phyloP scores from a whole-genome alignment of 64 coral and sea anemone species.

The Trachythela sp. region DNA sequence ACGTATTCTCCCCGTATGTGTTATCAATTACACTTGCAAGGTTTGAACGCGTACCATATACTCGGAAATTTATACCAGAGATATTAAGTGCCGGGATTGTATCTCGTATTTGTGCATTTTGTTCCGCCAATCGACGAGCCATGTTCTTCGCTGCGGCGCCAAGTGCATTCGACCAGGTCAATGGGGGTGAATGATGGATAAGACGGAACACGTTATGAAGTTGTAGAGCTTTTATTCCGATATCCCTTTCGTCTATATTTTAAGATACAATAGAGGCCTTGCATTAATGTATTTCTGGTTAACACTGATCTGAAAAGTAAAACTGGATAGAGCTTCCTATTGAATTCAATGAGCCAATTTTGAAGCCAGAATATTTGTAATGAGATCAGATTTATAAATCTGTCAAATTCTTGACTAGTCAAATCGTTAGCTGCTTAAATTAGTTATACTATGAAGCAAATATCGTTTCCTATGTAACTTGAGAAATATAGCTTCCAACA shows the following conservation, averaged over 20 bases:
- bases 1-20: not conserved
- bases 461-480: too few species aligned
- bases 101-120: constrained; percentile 20
- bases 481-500: too few species aligned
- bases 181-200: constrained; percentile 17
- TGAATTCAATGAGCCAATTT: too few species aligned
- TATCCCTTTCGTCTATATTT: not conserved
- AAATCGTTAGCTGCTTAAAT: too few species aligned
- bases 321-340: too few species aligned
- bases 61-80: not conserved
- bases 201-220: constrained; percentile 26
- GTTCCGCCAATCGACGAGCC: not conserved
- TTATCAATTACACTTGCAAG: not conserved
- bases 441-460: too few species aligned
- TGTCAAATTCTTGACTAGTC: too few species aligned
- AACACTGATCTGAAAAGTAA: too few species aligned
- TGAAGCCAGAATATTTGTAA: too few species aligned
- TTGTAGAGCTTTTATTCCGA: not conserved
- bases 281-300: too few species aligned
- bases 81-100: not conserved
- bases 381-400: too few species aligned
- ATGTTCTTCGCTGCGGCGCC: constrained; percentile 4
- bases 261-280: not conserved
- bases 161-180: constrained; percentile 2
- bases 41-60: not conserved